Conservation (phyloP, 2,888 invertebrate species). For the Apocheima hispidaria region DNA sequence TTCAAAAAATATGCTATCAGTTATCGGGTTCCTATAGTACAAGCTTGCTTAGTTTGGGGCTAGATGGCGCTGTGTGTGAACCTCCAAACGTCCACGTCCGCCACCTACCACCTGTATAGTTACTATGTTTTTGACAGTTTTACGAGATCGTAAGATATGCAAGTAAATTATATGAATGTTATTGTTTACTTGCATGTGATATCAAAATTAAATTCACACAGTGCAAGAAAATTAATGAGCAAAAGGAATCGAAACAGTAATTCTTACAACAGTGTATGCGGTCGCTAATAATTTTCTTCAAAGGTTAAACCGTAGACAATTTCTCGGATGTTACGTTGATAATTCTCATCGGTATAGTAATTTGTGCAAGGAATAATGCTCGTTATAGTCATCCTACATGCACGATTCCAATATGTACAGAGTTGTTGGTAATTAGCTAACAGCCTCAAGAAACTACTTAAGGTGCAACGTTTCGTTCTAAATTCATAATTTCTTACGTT, state of each 20-base stretch:
- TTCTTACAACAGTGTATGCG: conserved; percentile 14
- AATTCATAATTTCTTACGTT: no score
- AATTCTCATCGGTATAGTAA: conserved; percentile 13
- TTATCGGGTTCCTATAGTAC: no score
- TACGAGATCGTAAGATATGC: no score
- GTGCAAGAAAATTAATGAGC: neutral
- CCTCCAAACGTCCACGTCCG: no score
- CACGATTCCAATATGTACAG: neutral
- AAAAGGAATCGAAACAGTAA: neutral
- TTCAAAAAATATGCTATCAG: no score
- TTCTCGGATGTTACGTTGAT: neutral
- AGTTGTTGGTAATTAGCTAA: no score
- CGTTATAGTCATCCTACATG: neutral
- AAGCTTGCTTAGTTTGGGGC: no score
- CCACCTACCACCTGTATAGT: no score
- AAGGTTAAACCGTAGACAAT: conserved; percentile 21
- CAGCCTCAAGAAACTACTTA: no score
- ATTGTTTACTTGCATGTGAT: neutral
- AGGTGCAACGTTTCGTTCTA: no score
- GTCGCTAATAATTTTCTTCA: conserved; percentile 19
- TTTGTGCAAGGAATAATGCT: conserved; percentile 2
- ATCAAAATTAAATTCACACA: neutral
- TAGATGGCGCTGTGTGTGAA: no score
- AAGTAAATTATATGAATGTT: neutral
- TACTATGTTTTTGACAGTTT: no score